Evolutionary conservation across 2,888 invertebrate genomes (phyloP).

Genomic region (Lymantria dispar): DNA sequence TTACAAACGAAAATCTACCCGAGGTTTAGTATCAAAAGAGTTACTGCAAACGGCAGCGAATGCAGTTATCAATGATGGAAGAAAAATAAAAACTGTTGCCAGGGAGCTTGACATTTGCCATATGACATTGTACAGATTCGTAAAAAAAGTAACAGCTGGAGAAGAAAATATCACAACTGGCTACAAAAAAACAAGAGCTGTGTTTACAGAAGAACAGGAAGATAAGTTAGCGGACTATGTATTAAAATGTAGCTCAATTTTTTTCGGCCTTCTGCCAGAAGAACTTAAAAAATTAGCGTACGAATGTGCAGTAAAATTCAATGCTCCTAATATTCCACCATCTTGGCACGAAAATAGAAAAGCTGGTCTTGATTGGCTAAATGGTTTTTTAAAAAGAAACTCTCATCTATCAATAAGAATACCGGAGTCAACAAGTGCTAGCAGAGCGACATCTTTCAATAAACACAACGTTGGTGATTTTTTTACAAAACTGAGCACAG

Average conservation of each 20-base stretch:
- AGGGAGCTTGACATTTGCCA: conserved; percentile 8
- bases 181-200: background rate
- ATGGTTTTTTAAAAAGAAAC: conserved; percentile 1
- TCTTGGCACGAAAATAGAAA: conserved; percentile 1
- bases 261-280: background rate
- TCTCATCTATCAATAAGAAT: background rate
- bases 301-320: background rate
- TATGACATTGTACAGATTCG: conserved; percentile 5
- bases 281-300: conserved; percentile 2
- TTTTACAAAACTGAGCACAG: background rate
- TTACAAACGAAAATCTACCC: too few species aligned
- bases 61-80: conserved; percentile 1
- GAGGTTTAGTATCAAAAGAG: too few species aligned
- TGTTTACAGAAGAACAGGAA: conserved; percentile 1
- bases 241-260: background rate
- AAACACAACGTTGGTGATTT: background rate
- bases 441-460: background rate
- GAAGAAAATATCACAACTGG: background rate
- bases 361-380: background rate
- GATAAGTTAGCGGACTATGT: background rate
- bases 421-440: background rate
- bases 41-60: conserved; percentile 2
- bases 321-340: background rate
- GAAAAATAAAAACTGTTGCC: conserved; percentile 2
- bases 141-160: conserved; percentile 4